Evolutionary conservation across 2,888 invertebrate species (phyloP), one percentile per base, ranked within the genome.

Genomic region (Crossocerus cetratus): DNA sequence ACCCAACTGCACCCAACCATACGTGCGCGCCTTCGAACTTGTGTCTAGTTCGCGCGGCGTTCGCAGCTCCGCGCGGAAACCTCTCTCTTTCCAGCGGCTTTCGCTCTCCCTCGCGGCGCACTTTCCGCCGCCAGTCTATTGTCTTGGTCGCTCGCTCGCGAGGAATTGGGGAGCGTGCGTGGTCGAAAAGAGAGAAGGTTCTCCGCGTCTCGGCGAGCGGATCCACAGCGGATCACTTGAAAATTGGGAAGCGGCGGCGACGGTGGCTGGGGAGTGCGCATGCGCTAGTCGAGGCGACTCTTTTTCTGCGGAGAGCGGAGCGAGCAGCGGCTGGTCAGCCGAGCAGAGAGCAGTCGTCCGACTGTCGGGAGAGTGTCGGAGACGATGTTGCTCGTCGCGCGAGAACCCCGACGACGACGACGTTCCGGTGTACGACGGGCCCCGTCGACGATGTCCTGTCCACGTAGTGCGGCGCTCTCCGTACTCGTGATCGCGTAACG

Each of bases 201-300:
- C 53, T 63, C 55, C 21, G 42, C 53, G 68, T 67, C 18, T 20
- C 23, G 65, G 56, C 68, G 45, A 42, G 45, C 71, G 74, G 60
- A 43, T 60, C 55, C 11, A 49, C 70, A 72, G 66, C 66, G 65
- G 74, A 72, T 75, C 74, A 20, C 74, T 75, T 68, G 78, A 75
- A 75, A 78, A 78, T 77, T 78, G 61, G 74, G 72, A 73, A 73
- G 54, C 49, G 64, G 65, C 64, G 76, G 55, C 57, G 43, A 49
- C n/a, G 53, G 32, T 16, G 59, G 32, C 16, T 1, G 60, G 45
- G 14, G 13, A 13, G 55, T 20, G 78, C 81, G 83, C 83, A 78
- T 81, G 83, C 83, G 83, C 77, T 53, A 5, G 44, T 44, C n/a
- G n/a, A n/a, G 61, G 56, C 53, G 59, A 71, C 70, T 76, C 75